Percentiles rank a stretch among this genome's conserved stretches.
These are phyloP conservation scores for Leptodactylus fallax DNA, from an alignment of 2,797 vertebrate genomes.

Conservation along the genomic window DNA sequence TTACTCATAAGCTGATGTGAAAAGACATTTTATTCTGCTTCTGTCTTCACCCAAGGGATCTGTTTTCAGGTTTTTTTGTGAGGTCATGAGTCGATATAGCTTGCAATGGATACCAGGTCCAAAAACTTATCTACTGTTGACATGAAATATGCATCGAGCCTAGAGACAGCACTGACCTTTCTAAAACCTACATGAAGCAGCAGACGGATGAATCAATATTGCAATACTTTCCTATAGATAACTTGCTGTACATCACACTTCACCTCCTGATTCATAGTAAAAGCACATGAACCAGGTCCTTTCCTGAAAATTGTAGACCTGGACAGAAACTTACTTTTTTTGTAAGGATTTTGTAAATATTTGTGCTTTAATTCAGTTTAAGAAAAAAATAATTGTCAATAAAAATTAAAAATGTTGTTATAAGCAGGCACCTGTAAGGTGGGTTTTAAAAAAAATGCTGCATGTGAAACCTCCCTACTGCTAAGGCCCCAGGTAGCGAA, in stretches of 20 bases:
- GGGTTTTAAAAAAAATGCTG: too few species aligned
- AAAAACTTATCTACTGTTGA: constrained; percentile 15
- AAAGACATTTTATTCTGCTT: constrained; percentile 15
- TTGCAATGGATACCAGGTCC: constrained; percentile 5
- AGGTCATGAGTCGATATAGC: not conserved
- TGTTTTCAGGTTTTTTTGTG: not conserved
- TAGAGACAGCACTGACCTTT: constrained; percentile 34
- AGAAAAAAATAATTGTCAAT: not conserved
- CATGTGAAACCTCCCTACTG: too few species aligned
- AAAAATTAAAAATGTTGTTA: too few species aligned
- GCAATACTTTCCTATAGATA: constrained; percentile 26
- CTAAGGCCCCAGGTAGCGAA: too few species aligned
- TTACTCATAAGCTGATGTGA: constrained; percentile 8
- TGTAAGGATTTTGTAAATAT: not conserved
- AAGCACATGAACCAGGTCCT: too few species aligned
- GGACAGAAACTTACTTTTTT: not conserved
- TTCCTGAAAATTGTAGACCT: not conserved
- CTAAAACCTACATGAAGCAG: not conserved
- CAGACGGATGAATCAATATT: constrained; percentile 29
- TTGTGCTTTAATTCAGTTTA: not conserved
- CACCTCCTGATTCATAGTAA: constrained; percentile 2
- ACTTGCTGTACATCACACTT: not conserved
- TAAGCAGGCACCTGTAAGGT: too few species aligned
- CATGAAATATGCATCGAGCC: constrained; percentile 27
- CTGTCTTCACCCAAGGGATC: not conserved